phyloP scores from a whole-genome alignment of 2,888 invertebrate species.

The Phortica okadai region DNA sequence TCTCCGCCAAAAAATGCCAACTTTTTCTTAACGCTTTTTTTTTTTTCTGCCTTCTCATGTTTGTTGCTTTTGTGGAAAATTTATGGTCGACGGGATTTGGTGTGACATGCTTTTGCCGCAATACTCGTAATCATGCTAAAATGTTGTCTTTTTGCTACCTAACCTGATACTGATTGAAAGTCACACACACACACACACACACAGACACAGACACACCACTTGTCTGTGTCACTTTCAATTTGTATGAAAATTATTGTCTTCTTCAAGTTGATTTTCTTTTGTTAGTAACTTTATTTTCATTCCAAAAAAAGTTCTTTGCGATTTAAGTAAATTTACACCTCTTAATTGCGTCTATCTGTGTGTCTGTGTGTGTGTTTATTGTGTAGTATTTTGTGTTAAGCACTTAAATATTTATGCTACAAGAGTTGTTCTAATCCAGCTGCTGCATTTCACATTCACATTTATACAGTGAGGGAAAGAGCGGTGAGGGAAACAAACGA shows the following conservation, averaged over 20 bases:
- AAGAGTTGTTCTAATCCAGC: too few species aligned
- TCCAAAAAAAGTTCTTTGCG: background rate
- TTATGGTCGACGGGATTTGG: slow-evolving; percentile 50
- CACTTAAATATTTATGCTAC: too few species aligned
- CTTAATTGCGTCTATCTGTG: background rate
- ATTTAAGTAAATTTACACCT: background rate
- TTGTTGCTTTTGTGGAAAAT: slow-evolving; percentile 41
- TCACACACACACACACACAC: slow-evolving; percentile 5
- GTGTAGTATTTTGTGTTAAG: too few species aligned
- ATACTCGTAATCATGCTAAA: slow-evolving; percentile 53
- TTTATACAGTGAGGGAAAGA: too few species aligned
- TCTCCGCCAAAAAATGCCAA: too few species aligned
- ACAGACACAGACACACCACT: slow-evolving; percentile 9
- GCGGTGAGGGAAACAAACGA: too few species aligned
- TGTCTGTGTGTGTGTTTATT: background rate
- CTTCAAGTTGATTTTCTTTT: background rate
- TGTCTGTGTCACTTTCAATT: slow-evolving; percentile 37
- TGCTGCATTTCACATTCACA: too few species aligned
- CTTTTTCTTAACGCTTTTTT: too few species aligned
- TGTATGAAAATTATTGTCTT: slow-evolving; percentile 11
- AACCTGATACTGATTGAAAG: slow-evolving; percentile 52
- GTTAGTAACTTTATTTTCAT: background rate
- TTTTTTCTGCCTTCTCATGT: background rate
- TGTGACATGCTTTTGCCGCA: slow-evolving; percentile 45
- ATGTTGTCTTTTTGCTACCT: slow-evolving; percentile 32